Base-by-base conservation (phyloP, 2,888 invertebrate species). In the Disparrhopalites patrizii region DNA sequence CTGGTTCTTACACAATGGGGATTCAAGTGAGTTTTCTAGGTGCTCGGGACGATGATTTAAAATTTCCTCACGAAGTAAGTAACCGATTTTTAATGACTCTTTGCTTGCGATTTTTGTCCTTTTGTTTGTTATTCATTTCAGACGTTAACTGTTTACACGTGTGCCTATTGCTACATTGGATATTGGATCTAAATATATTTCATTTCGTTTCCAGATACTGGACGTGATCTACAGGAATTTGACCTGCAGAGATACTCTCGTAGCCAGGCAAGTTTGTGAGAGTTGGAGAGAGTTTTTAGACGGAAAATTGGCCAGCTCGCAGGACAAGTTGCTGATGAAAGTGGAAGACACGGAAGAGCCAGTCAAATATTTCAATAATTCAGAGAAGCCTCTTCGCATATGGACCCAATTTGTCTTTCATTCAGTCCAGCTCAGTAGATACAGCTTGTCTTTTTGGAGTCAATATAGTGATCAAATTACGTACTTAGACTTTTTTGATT, bases 401-500 rank as follows among this genome's bases (percentile, higher is more conserved):
- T 65, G 65, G 55, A 67, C 58, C 1, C 38, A 56, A 28, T 70
- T 70, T 61, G 55, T 51, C 3, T 68, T 70, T 27, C 56, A 68
- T 47, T 68, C 68, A 18, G 40, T 72, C 10, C 69, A 68, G 27
- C 15, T 72, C 1, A 66, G 70, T n/a, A 50, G 66, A 33, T 62
- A 63, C 23, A 68, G 66, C 0, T 33, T 67, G 30, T 57, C 47
- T 0, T 71, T 71, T 56, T 72, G 72, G 72, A 40, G 25, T 4
- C 33, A 60, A 2, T 70, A 65, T 30, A 62, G 66, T n/a, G 68
- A 72, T 20, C 30, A 20, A 10, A 70, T 72, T 15, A 72, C 72
- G 0, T 62, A 67, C 25, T 38, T 72, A n/a, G 72, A 72, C 15
- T 72, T 72, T 58, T 67, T 61, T 55, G 70, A 68, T 4, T 70